These are phyloP conservation scores for Silurus aristotelis DNA, from an alignment of 2,797 vertebrate species.

Conservation along the genomic window DNA sequence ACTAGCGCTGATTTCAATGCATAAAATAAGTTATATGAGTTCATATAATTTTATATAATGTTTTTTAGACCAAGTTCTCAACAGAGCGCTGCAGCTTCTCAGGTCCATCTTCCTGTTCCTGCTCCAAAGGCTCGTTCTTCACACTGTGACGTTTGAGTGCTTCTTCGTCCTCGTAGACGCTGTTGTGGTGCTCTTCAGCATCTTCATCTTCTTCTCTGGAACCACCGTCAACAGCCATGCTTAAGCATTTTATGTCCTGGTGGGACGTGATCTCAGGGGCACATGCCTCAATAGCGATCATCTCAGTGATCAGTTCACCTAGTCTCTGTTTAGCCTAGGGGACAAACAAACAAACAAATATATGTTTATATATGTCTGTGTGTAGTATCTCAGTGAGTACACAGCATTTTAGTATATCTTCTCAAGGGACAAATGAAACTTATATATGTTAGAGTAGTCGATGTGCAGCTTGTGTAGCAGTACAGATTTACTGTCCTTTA, in stretches of 20 bases:
- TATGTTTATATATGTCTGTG: too few species aligned
- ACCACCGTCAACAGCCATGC: slow-evolving; percentile 9
- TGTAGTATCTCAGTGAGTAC: too few species aligned
- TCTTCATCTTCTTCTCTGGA: slow-evolving; percentile 23
- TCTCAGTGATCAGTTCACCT: slow-evolving; percentile 52
- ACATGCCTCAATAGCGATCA: slow-evolving; percentile 49
- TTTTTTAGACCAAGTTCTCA: slow-evolving; percentile 49
- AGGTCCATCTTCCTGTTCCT: slow-evolving; percentile 27
- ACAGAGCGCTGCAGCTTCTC: slow-evolving; percentile 45
- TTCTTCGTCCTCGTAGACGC: slow-evolving; percentile 10
- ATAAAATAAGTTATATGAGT: neutral
- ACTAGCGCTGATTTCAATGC: slow-evolving; percentile 10
- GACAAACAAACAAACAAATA: neutral
- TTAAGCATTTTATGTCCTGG: slow-evolving; percentile 9
- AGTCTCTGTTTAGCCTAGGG: slow-evolving; percentile 55
- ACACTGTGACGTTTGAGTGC: neutral
- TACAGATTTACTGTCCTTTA: too few species aligned
- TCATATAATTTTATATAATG: neutral
- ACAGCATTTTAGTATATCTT: too few species aligned
- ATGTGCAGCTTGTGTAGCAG: too few species aligned
- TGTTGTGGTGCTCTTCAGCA: neutral
- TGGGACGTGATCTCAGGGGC: slow-evolving; percentile 32
- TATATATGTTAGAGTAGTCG: too few species aligned
- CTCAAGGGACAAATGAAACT: too few species aligned
- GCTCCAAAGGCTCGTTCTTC: slow-evolving; percentile 31